Evolutionary conservation across 2,797 vertebrate species (phyloP).

Genomic region (Enteromius paludinosus): DNA sequence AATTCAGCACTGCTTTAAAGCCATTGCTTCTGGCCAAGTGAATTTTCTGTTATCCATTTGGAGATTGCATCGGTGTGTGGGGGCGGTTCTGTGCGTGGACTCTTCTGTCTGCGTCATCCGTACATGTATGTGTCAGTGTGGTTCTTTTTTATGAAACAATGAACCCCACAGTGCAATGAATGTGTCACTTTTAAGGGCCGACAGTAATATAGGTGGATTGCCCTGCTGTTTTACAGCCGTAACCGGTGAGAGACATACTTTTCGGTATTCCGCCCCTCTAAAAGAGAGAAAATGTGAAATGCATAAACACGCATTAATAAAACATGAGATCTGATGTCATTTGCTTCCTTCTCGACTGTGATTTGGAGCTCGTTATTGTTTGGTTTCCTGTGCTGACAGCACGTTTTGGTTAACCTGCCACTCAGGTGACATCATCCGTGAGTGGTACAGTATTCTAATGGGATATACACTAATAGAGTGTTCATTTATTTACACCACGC

Average conservation of each 20-base stretch:
- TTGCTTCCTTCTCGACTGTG: neutral
- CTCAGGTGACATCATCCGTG: conserved; percentile 20
- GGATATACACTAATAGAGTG: conserved; percentile 19
- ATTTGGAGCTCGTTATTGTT: conserved; percentile 7
- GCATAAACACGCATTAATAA: conserved; percentile 26
- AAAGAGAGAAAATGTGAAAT: neutral
- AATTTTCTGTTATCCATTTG: conserved; percentile 6
- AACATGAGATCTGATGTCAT: conserved; percentile 18
- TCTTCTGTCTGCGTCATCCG: conserved; percentile 22
- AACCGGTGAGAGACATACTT: neutral
- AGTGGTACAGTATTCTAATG: neutral
- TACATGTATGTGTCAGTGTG: conserved; percentile 5
- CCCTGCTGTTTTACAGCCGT: neutral
- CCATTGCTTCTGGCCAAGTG: conserved; percentile 23
- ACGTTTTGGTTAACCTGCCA: conserved; percentile 4
- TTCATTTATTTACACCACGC: conserved; percentile 1
- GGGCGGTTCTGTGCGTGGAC: neutral
- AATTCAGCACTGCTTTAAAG: conserved; percentile 30
- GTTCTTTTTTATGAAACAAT: conserved; percentile 24
- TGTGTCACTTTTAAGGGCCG: conserved; percentile 34
- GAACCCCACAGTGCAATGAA: conserved; percentile 24
- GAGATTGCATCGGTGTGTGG: conserved; percentile 21
- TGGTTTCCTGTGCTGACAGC: neutral
- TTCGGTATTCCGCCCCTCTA: neutral
- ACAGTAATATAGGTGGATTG: conserved; percentile 21